Evolutionary conservation across 2,113 vertebrate genomes (phyloP).

Genomic region (Catharus bicknelli): DNA sequence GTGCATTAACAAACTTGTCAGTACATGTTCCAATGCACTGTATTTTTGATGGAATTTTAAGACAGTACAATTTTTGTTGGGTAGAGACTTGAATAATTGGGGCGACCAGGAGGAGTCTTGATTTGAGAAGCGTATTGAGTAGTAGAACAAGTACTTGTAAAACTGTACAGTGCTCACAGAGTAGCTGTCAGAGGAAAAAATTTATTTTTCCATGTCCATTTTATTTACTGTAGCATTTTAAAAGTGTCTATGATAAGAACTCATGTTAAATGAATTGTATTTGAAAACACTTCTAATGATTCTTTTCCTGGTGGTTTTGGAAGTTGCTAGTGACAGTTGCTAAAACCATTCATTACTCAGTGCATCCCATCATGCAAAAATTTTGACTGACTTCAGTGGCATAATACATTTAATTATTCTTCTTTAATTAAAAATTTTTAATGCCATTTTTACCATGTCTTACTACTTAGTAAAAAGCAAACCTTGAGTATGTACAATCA

Average conservation of each 20-base stretch:
- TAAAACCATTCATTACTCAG: background rate
- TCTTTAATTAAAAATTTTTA: background rate
- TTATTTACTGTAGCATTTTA: conserved; percentile 55
- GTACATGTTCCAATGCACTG: background rate
- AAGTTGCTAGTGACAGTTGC: background rate
- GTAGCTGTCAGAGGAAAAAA: background rate
- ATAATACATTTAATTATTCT: background rate
- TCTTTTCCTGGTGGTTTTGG: background rate
- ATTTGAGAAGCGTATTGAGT: background rate
- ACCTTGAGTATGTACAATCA: background rate
- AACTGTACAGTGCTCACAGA: conserved; percentile 32
- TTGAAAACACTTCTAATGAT: conserved; percentile 6
- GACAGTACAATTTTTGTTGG: conserved; percentile 47
- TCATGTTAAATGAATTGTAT: conserved; percentile 32
- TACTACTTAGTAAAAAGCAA: background rate
- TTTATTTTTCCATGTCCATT: conserved; percentile 1
- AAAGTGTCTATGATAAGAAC: background rate
- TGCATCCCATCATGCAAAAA: background rate
- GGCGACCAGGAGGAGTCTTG: background rate
- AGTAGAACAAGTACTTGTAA: conserved; percentile 59
- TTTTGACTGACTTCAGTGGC: background rate
- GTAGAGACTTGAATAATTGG: conserved; percentile 24
- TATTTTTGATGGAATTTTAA: conserved; percentile 53
- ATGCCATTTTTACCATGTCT: background rate
- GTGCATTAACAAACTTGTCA: conserved; percentile 20